These are phyloP conservation scores for Phocides pigmalion DNA, from an alignment of 1,140 invertebrate genomes.

Conservation along the genomic window DNA sequence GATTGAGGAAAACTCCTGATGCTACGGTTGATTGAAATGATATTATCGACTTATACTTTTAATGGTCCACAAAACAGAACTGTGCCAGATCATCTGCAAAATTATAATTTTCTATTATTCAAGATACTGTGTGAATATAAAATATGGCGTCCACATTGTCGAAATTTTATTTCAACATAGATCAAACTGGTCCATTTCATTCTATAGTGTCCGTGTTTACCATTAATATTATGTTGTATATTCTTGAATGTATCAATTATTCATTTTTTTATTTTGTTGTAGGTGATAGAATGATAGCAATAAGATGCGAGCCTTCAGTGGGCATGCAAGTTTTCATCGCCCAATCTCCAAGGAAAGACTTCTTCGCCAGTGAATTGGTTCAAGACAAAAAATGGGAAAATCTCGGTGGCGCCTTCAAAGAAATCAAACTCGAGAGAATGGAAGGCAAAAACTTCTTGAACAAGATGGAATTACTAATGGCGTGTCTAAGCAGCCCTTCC, in stretches of 20 bases:
- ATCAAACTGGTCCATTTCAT: background rate
- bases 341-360: conserved; percentile 93
- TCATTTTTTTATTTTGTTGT: conserved; percentile 40
- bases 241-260: background rate
- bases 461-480: conserved; percentile 98
- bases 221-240: no score
- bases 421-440: conserved; percentile 96
- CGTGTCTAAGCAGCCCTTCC: conserved; percentile 88
- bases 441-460: conserved; percentile 98
- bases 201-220: no score
- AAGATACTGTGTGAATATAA: background rate
- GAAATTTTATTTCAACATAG: background rate
- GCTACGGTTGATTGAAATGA: background rate
- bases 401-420: conserved; percentile 94
- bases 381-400: conserved; percentile 96
- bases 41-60: background rate
- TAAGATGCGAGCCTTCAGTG: conserved; percentile 91
- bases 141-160: background rate
- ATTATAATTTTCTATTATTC: background rate
- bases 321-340: conserved; percentile 89
- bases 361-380: conserved; percentile 93
- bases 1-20: background rate
- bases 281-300: conserved; percentile 92
- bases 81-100: conserved; percentile 3
- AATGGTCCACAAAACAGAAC: background rate